A percentile compares a stretch with the other conserved stretches of the same genome.
phyloP scores from a whole-genome alignment of 2,113 vertebrate species.

The Conger conger region DNA sequence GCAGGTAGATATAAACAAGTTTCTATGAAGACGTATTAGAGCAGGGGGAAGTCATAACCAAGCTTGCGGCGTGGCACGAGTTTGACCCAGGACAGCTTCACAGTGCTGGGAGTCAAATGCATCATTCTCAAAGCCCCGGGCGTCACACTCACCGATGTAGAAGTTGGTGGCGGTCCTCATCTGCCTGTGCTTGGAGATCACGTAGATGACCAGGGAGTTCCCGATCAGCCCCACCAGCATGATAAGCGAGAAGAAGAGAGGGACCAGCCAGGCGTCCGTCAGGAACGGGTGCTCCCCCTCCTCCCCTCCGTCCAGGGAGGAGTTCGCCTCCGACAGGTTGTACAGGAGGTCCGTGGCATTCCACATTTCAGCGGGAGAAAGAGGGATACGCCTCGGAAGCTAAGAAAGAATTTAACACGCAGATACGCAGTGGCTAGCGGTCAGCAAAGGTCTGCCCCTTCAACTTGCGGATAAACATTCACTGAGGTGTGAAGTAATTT shows the following conservation, averaged over 20 bases:
- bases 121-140: neutral
- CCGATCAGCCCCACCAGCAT: constrained; percentile 79
- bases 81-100: neutral
- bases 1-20: too few relatives aligned
- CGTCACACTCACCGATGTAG: constrained; percentile 73
- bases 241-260: constrained; percentile 77
- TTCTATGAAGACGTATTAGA: neutral
- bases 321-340: constrained; percentile 59
- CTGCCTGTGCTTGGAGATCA: constrained; percentile 78
- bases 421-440: too few relatives aligned
- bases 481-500: neutral
- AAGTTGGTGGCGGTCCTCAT: constrained; percentile 83
- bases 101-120: neutral
- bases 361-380: constrained; percentile 48
- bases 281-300: constrained; percentile 71
- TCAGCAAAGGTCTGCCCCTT: neutral
- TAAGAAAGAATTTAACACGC: neutral
- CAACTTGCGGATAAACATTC: neutral
- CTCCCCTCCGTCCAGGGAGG: constrained; percentile 47
- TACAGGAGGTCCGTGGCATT: constrained; percentile 62
- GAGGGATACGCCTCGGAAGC: constrained; percentile 42
- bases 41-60: neutral
- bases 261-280: constrained; percentile 80
- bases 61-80: neutral
- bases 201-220: constrained; percentile 78